Conservation (phyloP, 1,140 invertebrate species). For the Pomacea maculata region DNA sequence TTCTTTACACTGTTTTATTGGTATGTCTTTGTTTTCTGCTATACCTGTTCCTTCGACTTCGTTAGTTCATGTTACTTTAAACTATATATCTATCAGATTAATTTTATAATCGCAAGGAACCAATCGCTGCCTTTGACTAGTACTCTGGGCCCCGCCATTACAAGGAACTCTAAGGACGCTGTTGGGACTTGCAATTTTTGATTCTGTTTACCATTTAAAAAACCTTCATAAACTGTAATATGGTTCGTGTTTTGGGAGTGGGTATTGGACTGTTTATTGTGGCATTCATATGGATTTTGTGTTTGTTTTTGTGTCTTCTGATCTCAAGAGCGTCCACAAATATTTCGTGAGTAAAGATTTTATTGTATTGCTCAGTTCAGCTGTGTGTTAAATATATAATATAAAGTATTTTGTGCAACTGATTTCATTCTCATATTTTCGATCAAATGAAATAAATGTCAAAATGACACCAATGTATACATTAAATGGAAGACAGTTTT, state of each 20-base stretch:
- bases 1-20: too few species aligned
- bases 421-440: too few species aligned
- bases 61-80: background rate
- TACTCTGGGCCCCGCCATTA: background rate
- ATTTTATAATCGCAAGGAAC: background rate
- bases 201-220: background rate
- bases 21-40: too few species aligned
- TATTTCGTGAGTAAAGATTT: conserved; percentile 34
- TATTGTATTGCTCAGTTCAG: too few species aligned
- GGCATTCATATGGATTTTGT: conserved; percentile 32
- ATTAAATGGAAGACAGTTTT: too few species aligned
- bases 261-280: conserved; percentile 37
- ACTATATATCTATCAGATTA: background rate
- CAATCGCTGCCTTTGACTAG: background rate
- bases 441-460: too few species aligned
- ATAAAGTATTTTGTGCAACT: too few species aligned
- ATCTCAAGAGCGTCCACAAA: conserved; percentile 31
- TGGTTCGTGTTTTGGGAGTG: conserved; percentile 38
- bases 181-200: background rate
- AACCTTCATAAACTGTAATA: background rate
- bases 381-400: too few species aligned
- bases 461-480: too few species aligned
- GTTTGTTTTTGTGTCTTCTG: conserved; percentile 34
- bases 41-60: too few species aligned
- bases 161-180: conserved; percentile 19